These are phyloP conservation scores for Lasioglossum malachurum DNA, from an alignment of 2,888 invertebrate genomes.

Conservation along the genomic window DNA sequence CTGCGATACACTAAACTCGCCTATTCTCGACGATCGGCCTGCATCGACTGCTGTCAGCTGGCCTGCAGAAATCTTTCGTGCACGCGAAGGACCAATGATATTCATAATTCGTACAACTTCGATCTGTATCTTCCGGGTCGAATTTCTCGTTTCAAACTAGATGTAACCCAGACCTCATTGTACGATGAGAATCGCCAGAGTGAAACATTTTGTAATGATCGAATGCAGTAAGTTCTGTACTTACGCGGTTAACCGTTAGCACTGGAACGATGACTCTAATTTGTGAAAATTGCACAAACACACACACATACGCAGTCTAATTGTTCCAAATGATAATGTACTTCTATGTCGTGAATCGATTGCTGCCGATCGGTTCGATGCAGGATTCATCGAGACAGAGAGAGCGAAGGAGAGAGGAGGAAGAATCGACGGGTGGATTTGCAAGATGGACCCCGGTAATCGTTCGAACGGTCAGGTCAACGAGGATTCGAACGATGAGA, in stretches of 20 bases:
- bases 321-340: too few species aligned
- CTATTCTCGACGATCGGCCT: constrained; percentile 52
- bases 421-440: constrained; percentile 28
- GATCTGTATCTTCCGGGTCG: background rate
- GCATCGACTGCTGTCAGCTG: background rate
- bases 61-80: background rate
- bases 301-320: too few species aligned
- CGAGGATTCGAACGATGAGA: constrained; percentile 52
- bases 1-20: constrained; percentile 68
- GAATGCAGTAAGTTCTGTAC: too few species aligned
- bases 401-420: background rate
- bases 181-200: background rate
- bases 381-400: background rate
- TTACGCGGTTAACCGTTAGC: too few species aligned
- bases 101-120: background rate
- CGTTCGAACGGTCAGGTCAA: constrained; percentile 39
- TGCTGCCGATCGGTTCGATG: background rate
- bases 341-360: too few species aligned
- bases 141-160: background rate
- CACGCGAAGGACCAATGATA: background rate
- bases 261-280: too few species aligned
- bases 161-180: background rate
- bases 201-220: background rate
- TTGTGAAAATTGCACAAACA: too few species aligned
- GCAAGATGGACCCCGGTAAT: constrained; percentile 29